Base-by-base conservation (phyloP, 2,888 invertebrate species). In the Drosophila cracens region DNA sequence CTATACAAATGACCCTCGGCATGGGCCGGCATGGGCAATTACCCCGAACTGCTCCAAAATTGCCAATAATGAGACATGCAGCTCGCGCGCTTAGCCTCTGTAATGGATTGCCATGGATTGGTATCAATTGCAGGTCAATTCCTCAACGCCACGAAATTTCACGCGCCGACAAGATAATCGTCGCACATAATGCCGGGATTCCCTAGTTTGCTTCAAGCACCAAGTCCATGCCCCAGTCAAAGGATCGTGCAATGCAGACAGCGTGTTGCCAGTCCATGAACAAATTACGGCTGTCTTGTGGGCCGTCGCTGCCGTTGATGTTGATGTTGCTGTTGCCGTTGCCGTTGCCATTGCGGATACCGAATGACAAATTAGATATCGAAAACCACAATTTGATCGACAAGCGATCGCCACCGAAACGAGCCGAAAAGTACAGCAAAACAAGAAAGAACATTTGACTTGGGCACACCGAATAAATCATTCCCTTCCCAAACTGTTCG, bases 51-150 rank as follows among this genome's bases (percentile, higher is more conserved):
- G 81, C 83, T 89, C 81, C 79, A 79, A 92, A 92, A 92, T 92
- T 91, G 88, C 87, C 89, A 87, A 91, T 92, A 92, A 92, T 92
- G 91, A 91, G 91, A 91, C 92, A 91, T 91, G 91, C 90, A 91
- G 90, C 89, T 87, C 76, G 87, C 86, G 89, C 90, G 88, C 90
- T 89, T 90, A 88, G 87, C 91, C 90, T 73, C 87, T 81, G 86
- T 91, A 92, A 92, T 91, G 90, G 91, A 92, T 91, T 90, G 89
- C 84, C 87, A 79, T 81, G 88, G 87, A 91, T 90, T 89, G 91
- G 91, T 89, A 92, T 92, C 91, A 92, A 92, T 91, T 92, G 92
- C 92, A 84, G 92, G 91, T 92, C 91, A 92, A 92, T 90, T 87
- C 79, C 81, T 81, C 87, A 56, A 74, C 73, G 76, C 73, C 82